Evolutionary conservation across 2,888 invertebrate species (phyloP).

Genomic region (Acleris holmiana): DNA sequence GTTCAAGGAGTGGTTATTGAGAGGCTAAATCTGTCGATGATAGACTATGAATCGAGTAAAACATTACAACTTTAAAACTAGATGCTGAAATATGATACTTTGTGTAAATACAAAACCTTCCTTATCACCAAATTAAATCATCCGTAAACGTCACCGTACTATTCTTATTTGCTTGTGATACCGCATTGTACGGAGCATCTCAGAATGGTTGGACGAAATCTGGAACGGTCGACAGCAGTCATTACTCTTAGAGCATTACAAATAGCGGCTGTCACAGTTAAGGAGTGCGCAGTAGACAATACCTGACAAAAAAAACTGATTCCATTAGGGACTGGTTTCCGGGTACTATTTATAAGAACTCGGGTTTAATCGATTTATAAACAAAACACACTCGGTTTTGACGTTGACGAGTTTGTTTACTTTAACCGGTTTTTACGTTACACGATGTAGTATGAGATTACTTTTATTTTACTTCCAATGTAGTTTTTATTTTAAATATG

Average conservation of each 20-base stretch:
- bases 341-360: constrained; percentile 29
- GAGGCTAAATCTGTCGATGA: too few relatives aligned
- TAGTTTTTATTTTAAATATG: background rate
- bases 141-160: constrained; percentile 9
- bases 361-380: constrained; percentile 24
- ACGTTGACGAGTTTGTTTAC: constrained; percentile 14
- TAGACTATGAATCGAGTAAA: too few relatives aligned
- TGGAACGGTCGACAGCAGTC: constrained; percentile 51
- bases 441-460: background rate
- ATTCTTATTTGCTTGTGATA: constrained; percentile 10
- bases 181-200: constrained; percentile 1
- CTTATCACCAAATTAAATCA: too few relatives aligned
- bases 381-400: constrained; percentile 22
- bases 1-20: too few relatives aligned
- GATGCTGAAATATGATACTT: too few relatives aligned
- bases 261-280: constrained; percentile 63
- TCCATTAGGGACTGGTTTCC: constrained; percentile 37
- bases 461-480: background rate
- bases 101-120: constrained; percentile 1
- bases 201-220: constrained; percentile 46
- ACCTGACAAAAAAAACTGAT: constrained; percentile 44
- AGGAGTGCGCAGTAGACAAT: constrained; percentile 42
- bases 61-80: too few relatives aligned
- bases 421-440: background rate
- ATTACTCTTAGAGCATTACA: constrained; percentile 61